Percentiles rank a stretch among this genome's conserved stretches.
phyloP scores from a whole-genome alignment of 1,140 invertebrate genomes.

The Acromyrmex charruanus region DNA sequence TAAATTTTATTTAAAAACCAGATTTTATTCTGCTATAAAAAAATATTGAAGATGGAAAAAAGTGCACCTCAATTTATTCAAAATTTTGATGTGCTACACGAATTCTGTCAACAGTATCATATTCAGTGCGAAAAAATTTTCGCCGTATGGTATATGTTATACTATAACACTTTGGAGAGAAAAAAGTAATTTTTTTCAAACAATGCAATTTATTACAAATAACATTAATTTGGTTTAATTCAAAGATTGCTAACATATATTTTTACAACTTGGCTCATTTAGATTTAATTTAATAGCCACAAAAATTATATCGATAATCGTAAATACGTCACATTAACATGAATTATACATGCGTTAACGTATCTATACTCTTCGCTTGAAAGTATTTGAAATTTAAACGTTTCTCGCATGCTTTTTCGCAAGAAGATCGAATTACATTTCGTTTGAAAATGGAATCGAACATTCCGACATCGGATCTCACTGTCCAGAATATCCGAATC shows the following conservation, averaged over 20 bases:
- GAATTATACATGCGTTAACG: neutral
- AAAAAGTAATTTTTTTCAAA: too few species aligned
- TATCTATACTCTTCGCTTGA: neutral
- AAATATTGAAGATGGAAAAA: too few species aligned
- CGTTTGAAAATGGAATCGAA: constrained; percentile 40
- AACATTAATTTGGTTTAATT: neutral
- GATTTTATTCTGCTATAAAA: too few species aligned
- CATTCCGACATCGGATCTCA: constrained; percentile 38
- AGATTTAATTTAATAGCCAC: neutral
- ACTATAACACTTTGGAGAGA: too few species aligned
- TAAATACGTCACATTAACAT: neutral
- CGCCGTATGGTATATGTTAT: too few species aligned
- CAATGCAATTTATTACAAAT: neutral
- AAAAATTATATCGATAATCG: neutral
- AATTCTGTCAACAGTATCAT: too few species aligned
- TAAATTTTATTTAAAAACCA: too few species aligned
- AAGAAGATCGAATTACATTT: constrained; percentile 31
- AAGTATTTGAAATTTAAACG: constrained; percentile 15
- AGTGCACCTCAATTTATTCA: too few species aligned
- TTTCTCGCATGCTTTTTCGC: neutral
- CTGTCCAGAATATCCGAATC: constrained; percentile 51
- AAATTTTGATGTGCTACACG: too few species aligned
- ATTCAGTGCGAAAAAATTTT: too few species aligned
- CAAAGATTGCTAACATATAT: neutral
- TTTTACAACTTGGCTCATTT: neutral